Conservation (phyloP, 1,140 invertebrate genomes). For the Pseudomyrmex sp. region DNA sequence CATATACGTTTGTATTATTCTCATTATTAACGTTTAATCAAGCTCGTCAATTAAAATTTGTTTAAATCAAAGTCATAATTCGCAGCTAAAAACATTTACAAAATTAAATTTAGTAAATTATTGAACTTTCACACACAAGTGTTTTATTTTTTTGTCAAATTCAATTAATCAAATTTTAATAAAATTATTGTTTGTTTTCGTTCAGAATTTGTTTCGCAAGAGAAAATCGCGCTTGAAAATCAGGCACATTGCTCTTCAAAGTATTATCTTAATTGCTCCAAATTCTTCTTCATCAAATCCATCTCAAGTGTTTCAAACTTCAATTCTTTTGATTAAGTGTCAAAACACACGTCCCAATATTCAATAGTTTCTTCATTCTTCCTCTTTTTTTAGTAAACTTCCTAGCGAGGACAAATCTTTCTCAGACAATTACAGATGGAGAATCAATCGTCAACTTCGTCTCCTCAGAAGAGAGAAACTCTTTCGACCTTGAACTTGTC, state of each 20-base stretch:
- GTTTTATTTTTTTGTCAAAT: not conserved
- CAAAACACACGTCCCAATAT: not conserved
- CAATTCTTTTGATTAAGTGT: conserved; percentile 1
- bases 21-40: conserved; percentile 15
- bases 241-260: not conserved
- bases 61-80: conserved; percentile 1
- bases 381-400: not conserved
- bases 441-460: conserved; percentile 24
- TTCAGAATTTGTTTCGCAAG: not conserved
- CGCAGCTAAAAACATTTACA: not conserved
- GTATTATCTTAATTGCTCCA: conserved; percentile 15
- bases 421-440: no score
- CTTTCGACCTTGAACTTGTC: not conserved
- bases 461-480: conserved; percentile 11
- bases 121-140: not conserved
- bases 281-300: not conserved
- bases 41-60: conserved; percentile 2
- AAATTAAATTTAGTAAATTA: conserved; percentile 1
- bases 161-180: not conserved
- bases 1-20: not conserved
- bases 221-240: conserved; percentile 24
- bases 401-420: conserved; percentile 17
- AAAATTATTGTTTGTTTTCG: conserved; percentile 20
- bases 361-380: no score
- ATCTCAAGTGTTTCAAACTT: not conserved